Conservation (phyloP, 2,797 vertebrate species). For the Centropyge bicolor region DNA sequence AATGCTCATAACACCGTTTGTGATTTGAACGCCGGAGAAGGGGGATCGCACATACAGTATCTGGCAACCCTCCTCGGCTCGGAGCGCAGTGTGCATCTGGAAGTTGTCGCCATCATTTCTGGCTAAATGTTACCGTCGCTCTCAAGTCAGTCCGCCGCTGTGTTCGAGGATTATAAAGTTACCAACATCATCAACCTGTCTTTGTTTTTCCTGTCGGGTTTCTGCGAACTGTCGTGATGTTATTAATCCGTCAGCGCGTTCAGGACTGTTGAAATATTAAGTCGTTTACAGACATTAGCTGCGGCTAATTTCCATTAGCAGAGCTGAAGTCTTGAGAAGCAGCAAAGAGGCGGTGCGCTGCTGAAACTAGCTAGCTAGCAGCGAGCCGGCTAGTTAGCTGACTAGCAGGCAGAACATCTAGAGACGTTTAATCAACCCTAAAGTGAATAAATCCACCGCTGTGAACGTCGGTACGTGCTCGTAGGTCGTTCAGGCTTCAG, state of each 20-base stretch:
- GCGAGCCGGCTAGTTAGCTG: slow-evolving; percentile 8
- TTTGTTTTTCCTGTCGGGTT: not conserved
- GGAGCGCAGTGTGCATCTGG: slow-evolving; percentile 68
- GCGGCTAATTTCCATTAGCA: slow-evolving; percentile 53
- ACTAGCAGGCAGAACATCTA: not conserved
- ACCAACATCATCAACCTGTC: not conserved
- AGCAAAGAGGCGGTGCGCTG: slow-evolving; percentile 63
- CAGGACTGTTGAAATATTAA: slow-evolving; percentile 4
- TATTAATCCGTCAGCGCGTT: slow-evolving; percentile 26
- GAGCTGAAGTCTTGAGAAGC: slow-evolving; percentile 70
- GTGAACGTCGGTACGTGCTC: not conserved
- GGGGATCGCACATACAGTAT: not conserved
- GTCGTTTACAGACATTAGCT: slow-evolving; percentile 29
- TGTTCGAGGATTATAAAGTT: slow-evolving; percentile 31
- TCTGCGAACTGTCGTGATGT: slow-evolving; percentile 28
- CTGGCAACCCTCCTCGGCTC: slow-evolving; percentile 63
- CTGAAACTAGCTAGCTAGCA: slow-evolving; percentile 34
- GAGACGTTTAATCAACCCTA: too few relatives aligned
- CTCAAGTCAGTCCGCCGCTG: slow-evolving; percentile 40
- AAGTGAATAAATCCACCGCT: not conserved
- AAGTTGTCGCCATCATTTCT: slow-evolving; percentile 76
- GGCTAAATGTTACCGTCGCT: slow-evolving; percentile 60
- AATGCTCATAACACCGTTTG: not conserved
- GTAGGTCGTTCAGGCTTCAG: not conserved
- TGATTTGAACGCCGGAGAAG: not conserved